Base-by-base conservation (phyloP, 2,888 invertebrate species). In the Raillietiella orientalis region DNA sequence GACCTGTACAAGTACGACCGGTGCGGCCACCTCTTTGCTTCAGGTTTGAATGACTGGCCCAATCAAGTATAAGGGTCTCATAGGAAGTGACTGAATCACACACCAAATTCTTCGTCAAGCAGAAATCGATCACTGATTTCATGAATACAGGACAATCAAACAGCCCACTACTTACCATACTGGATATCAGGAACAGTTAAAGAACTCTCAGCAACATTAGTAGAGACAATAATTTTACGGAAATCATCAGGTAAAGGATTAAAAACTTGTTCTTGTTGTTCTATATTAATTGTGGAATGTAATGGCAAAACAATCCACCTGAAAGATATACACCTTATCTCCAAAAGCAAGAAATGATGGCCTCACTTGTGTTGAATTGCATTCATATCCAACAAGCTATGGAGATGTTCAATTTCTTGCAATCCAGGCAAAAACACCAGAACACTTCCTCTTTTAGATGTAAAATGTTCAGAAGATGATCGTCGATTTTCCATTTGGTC, bases 181-280 rank as follows among this genome's bases (percentile, higher is more conserved):
- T 62, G 65, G 11, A 77, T 62, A 43, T 79, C 75, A 0, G 72
- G 64, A 5, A 82, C 74, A 0, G 82, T 82, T 35, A 82, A 66
- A 25, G 77, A 77, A 44, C 75, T 77, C 47, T 82, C 82, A 1
- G 79, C 77, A 34, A 82, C 75, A 45, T 82, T 82, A 5, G 82
- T 82, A 2, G 79, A 62, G 20, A 82, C 48, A 38, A 82, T 77
- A 24, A 82, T 58, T 46, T 87, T 79, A 30, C 84, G 56, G 33
- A 51, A 44, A 3, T 62, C 63, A 2, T 45, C 41, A n/a, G 56
- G 54, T 2, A 67, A 57, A 9, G 51, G 46, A 24, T 49, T 37
- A 38, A 67, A 67, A 4, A 60, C 62, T 34, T 43, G 52, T 16
- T 38, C 37, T 37, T 79, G 77, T 36, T 74, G 70, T 21, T 70